Evolutionary conservation across 64 coral and sea anemone species (phyloP).

Genomic region (Pocillopora damicornis): DNA sequence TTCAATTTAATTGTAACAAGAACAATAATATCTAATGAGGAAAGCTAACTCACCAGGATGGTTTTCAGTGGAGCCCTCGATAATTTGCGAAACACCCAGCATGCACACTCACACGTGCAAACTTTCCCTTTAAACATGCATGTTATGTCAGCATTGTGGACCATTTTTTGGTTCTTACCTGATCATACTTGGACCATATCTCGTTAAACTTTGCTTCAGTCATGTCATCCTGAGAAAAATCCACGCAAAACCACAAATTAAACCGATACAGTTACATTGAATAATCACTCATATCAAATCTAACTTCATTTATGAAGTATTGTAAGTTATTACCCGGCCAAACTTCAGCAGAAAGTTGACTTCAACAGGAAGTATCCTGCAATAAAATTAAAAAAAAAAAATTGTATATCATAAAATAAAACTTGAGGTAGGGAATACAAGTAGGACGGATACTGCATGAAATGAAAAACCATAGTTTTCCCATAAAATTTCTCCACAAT

Average conservation of each 20-base stretch:
- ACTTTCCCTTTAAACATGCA: too few relatives aligned
- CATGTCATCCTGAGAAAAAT: not conserved
- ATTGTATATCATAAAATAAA: not conserved
- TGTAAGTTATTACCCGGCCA: not conserved
- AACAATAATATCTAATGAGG: too few relatives aligned
- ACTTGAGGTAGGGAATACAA: too few relatives aligned
- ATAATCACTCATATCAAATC: not conserved
- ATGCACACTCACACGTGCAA: too few relatives aligned
- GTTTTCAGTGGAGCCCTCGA: too few relatives aligned
- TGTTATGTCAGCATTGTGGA: not conserved
- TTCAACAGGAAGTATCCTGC: constrained; percentile 23
- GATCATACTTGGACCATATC: constrained; percentile 32
- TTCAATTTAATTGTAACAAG: too few relatives aligned
- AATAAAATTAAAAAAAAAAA: not conserved
- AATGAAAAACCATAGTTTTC: too few relatives aligned
- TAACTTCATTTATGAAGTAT: not conserved
- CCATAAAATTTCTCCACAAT: too few relatives aligned
- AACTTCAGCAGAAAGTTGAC: constrained; percentile 23
- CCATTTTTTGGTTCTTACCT: not conserved
- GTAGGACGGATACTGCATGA: too few relatives aligned
- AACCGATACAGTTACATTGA: not conserved
- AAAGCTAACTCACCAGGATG: too few relatives aligned
- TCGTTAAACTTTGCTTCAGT: not conserved
- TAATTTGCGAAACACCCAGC: too few relatives aligned
- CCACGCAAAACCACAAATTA: not conserved